Conservation (phyloP, 2,797 vertebrate genomes). For the Dermochelys coriacea region DNA sequence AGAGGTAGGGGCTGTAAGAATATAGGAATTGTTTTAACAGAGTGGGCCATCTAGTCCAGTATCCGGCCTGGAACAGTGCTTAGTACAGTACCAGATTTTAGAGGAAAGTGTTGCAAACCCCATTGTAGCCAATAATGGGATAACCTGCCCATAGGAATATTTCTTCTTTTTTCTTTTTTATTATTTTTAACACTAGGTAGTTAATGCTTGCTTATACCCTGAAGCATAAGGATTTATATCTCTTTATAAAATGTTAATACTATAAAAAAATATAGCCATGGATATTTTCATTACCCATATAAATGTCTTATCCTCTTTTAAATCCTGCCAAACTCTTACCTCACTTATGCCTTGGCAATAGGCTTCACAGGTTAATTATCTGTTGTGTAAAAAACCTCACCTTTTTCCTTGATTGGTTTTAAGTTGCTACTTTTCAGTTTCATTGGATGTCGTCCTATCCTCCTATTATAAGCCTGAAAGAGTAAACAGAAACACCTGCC, state of each 20-base stretch:
- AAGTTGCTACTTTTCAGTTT: not conserved
- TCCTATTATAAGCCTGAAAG: not conserved
- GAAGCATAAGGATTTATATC: not conserved
- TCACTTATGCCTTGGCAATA: not conserved
- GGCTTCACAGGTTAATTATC: accelerated
- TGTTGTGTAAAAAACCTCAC: not conserved
- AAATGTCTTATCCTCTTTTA: not conserved
- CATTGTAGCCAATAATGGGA: not conserved
- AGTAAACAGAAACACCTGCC: not conserved
- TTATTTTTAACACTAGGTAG: not conserved
- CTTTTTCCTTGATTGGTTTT: not conserved
- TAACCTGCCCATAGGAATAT: not conserved
- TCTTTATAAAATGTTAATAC: not conserved
- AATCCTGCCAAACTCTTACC: not conserved
- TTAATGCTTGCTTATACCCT: accelerated
- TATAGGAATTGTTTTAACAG: not conserved
- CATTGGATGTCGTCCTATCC: not conserved
- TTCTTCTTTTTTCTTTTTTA: not conserved
- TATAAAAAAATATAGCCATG: not conserved
- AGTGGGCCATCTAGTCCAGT: accelerated
- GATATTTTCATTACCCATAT: not conserved
- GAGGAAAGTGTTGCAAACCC: not conserved
- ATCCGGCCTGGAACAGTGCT: not conserved
- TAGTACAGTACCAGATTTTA: not conserved
- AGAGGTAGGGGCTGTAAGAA: not conserved